Percentiles rank a stretch among this genome's conserved stretches.
Conservation (phyloP, 2,797 vertebrate species). For the Sylvia borin region DNA sequence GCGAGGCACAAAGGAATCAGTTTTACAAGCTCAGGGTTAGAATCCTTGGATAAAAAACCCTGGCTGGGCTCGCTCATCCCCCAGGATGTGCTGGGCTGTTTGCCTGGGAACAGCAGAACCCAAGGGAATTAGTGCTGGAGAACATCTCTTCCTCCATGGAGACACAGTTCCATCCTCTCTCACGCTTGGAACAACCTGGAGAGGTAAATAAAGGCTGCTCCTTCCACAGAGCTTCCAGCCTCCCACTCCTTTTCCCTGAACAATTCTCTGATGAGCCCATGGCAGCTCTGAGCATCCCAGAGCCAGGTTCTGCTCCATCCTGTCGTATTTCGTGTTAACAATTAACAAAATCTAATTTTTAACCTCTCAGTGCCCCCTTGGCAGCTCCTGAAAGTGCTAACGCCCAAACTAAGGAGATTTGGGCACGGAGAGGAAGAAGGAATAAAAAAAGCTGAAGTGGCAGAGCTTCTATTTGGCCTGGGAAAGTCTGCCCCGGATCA, state of each 20-base stretch:
- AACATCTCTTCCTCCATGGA: neutral
- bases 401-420: neutral
- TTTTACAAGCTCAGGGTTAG: neutral
- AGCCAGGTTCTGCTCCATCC: neutral
- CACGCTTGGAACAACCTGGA: neutral
- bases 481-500: conserved; percentile 38
- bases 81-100: neutral
- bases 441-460: neutral
- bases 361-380: neutral
- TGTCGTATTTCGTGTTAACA: neutral
- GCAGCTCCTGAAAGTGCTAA: neutral
- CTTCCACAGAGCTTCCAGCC: neutral
- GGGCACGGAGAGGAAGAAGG: neutral
- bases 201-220: neutral
- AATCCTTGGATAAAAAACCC: neutral
- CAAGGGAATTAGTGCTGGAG: neutral
- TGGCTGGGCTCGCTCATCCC: neutral
- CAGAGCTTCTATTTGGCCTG: neutral
- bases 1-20: neutral
- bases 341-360: neutral
- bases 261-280: fast-evolving
- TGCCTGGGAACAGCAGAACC: neutral
- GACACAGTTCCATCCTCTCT: neutral
- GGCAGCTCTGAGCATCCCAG: neutral
- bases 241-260: neutral